Conservation (phyloP, 1,140 invertebrate genomes). For the Zaprionus davidi region DNA sequence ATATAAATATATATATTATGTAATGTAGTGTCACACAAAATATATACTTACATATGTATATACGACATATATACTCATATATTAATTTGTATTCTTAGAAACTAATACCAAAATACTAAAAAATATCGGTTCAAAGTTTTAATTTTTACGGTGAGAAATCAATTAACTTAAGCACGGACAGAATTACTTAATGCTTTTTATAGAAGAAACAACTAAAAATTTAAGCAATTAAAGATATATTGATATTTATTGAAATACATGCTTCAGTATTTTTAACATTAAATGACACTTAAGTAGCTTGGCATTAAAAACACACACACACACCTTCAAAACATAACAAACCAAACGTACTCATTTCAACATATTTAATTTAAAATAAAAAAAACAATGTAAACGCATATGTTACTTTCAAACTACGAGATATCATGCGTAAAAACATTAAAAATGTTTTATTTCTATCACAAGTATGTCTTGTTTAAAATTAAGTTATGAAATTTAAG, state of each 20-base stretch:
- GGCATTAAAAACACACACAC: slow-evolving; percentile 34
- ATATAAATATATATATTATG: slow-evolving; percentile 21
- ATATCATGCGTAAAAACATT: slow-evolving; percentile 11
- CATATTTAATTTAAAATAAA: neutral
- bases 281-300: slow-evolving; percentile 51
- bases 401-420: slow-evolving; percentile 8
- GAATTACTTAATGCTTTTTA: slow-evolving; percentile 76
- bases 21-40: slow-evolving; percentile 26
- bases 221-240: slow-evolving; percentile 63
- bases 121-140: slow-evolving; percentile 61
- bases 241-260: slow-evolving; percentile 74
- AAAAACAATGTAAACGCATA: neutral
- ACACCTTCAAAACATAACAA: slow-evolving; percentile 34
- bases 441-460: neutral
- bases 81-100: slow-evolving; percentile 75
- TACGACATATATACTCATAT: slow-evolving; percentile 56
- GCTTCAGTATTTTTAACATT: slow-evolving; percentile 78
- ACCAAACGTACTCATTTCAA: slow-evolving; percentile 36
- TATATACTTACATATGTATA: slow-evolving; percentile 35
- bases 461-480: neutral
- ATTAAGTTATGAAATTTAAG: neutral
- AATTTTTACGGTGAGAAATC: slow-evolving; percentile 66
- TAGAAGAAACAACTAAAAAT: slow-evolving; percentile 51
- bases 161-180: slow-evolving; percentile 71
- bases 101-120: slow-evolving; percentile 77